A percentile compares a stretch with the other conserved stretches of the same genome.
Conservation (phyloP, 1,140 invertebrate species). For the Anoplolepis gracilipes region DNA sequence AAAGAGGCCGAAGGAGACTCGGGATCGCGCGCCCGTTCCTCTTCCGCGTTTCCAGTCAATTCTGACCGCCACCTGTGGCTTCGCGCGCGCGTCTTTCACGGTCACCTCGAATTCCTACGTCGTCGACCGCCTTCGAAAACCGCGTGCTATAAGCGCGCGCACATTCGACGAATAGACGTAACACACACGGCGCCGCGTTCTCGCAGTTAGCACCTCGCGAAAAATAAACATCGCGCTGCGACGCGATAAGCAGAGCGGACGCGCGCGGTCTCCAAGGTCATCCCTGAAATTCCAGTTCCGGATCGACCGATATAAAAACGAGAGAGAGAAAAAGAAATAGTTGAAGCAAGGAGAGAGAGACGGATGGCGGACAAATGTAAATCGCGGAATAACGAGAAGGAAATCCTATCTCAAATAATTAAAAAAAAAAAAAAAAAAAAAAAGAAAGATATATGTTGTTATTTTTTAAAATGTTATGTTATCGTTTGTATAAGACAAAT, state of each 20-base stretch:
- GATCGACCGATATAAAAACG: conserved; percentile 29
- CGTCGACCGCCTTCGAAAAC: conserved; percentile 39
- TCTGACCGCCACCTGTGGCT: conserved; percentile 73
- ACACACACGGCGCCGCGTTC: not conserved
- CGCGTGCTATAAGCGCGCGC: not conserved
- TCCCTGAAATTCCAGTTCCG: conserved; percentile 69
- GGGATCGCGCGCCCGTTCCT: not conserved
- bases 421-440: too few species aligned
- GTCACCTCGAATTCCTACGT: conserved; percentile 59
- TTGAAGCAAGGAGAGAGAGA: not conserved
- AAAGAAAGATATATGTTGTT: not conserved
- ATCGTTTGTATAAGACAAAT: not conserved
- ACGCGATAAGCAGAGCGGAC: conserved; percentile 68
- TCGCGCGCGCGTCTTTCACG: conserved; percentile 65
- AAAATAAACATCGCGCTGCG: conserved; percentile 68
- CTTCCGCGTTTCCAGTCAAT: conserved; percentile 47
- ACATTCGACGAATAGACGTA: not conserved
- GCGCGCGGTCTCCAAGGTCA: conserved; percentile 67
- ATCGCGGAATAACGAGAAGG: not conserved
- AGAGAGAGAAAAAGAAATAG: not conserved
- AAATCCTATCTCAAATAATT: not conserved
- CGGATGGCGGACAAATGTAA: conserved; percentile 4
- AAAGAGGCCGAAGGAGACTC: conserved; percentile 5
- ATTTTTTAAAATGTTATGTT: not conserved
- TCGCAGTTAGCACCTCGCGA: conserved; percentile 61